A percentile compares a stretch with the other conserved stretches of the same genome.
These are phyloP conservation scores for Endotricha flammealis DNA, from an alignment of 2,888 invertebrate genomes.

Conservation along the genomic window DNA sequence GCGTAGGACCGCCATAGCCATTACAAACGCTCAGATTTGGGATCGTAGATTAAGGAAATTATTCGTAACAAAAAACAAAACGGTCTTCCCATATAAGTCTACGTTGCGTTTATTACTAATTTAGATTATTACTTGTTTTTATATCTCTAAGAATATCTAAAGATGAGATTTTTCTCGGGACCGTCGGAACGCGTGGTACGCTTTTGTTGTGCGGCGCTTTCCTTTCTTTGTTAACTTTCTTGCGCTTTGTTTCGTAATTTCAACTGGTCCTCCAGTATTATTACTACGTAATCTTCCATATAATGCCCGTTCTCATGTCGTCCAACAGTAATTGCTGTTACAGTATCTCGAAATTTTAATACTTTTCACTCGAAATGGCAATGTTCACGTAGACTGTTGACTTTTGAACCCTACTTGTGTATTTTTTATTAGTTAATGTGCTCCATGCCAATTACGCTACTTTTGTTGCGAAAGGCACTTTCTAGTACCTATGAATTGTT, in stretches of 20 bases:
- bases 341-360: constrained; percentile 45
- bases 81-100: constrained; percentile 21
- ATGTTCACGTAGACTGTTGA: constrained; percentile 38
- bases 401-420: constrained; percentile 40
- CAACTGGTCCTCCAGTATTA: constrained; percentile 41
- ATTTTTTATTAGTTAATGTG: constrained; percentile 21
- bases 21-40: constrained; percentile 21
- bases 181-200: constrained; percentile 38
- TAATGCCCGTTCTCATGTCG: constrained; percentile 58
- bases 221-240: constrained; percentile 65
- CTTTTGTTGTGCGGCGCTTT: constrained; percentile 53
- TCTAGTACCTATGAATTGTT: neutral
- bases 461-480: neutral
- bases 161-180: constrained; percentile 28
- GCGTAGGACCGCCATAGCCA: constrained; percentile 27
- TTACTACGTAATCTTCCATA: constrained; percentile 56
- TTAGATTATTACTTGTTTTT: constrained; percentile 12
- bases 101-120: constrained; percentile 6
- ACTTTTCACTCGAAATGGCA: constrained; percentile 36
- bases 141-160: constrained; percentile 20
- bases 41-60: constrained; percentile 34
- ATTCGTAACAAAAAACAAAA: constrained; percentile 22
- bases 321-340: constrained; percentile 52
- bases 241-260: constrained; percentile 68
- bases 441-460: constrained; percentile 4